Evolutionary conservation across 2,797 vertebrate species (phyloP).

Genomic region (Petrocephalus sullivani): DNA sequence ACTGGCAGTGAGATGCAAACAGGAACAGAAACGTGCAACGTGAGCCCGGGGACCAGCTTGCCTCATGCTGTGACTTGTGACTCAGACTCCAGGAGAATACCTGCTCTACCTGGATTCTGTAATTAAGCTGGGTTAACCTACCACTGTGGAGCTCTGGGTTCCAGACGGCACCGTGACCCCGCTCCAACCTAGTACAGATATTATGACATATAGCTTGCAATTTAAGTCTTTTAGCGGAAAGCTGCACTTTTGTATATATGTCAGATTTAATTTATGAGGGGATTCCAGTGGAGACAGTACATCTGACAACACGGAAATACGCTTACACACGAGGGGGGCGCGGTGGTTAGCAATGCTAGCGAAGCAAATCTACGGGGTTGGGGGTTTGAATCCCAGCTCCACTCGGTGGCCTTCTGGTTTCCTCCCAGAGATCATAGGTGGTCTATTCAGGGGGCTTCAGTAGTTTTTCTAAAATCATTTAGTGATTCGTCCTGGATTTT

Average conservation of each 20-base stretch:
- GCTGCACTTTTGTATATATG: not conserved
- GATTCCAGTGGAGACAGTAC: not conserved
- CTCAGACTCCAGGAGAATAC: constrained; percentile 1
- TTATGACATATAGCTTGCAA: not conserved
- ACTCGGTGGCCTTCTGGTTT: not conserved
- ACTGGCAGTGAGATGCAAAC: not conserved
- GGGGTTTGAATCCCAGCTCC: not conserved
- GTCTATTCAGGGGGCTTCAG: not conserved
- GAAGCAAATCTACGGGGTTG: not conserved
- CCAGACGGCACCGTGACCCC: not conserved
- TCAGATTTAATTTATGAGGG: not conserved
- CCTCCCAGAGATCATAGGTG: not conserved
- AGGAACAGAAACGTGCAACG: not conserved
- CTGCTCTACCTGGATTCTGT: not conserved
- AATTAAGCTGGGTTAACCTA: not conserved
- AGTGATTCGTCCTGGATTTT: not conserved
- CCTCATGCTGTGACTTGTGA: not conserved
- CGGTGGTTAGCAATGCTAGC: not conserved
- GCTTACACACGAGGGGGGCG: not conserved
- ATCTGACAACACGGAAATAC: not conserved
- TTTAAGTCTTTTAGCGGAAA: not conserved
- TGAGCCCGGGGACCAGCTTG: not conserved
- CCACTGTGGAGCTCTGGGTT: not conserved
- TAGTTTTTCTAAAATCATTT: not conserved
- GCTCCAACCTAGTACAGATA: not conserved